Base-by-base conservation (phyloP, 2,888 invertebrate species). In the Amblyjoppa fuscipennis region DNA sequence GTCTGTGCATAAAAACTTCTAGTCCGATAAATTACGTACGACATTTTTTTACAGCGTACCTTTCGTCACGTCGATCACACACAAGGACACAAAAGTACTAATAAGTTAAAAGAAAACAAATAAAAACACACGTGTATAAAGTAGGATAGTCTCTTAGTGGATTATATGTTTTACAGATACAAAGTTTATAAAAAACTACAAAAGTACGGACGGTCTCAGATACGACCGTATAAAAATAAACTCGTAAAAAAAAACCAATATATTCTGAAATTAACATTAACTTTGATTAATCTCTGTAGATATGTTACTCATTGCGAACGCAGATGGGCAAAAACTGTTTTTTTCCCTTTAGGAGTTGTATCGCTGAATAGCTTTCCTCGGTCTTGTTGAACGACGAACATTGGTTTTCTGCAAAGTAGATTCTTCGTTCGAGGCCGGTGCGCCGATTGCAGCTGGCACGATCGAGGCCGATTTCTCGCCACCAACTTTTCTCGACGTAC, bases 161-260 rank as follows among this genome's bases (percentile, higher is more conserved):
- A 49, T 28, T 66, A 81, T 84, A 69, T 73, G 68, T 77, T 84
- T 81, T 74, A 77, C 81, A 28, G 11, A 59, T 59, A 81, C 73
- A 77, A 81, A 59, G 25, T 81, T 76, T 56, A 81, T 66, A 53
- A 51, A 71, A 59, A 25, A 11, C 13, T 25, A 20, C 20, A 28
- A 49, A 49, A 49, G 45, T 49, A 49, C 45, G 41, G 41, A 41
- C 41, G 45, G 45, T 49, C 45, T 49, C 3, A 59, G 9, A 28
- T 59, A 28, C 59, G 76, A 16, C 51, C 13, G 38, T 73, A 11
- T 41, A 53, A 25, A 38, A 66, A 16, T 53, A 64, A 49, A 20
- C 45, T 49, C 45, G 3, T 16, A 16, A 49, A 49, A 11, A 11
- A 41, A 41, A 49, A 76, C 77, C 41, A 11, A 49, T 49, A 49